These are phyloP conservation scores for Acridotheres tristis DNA, from an alignment of 2,797 vertebrate species.

Conservation along the genomic window DNA sequence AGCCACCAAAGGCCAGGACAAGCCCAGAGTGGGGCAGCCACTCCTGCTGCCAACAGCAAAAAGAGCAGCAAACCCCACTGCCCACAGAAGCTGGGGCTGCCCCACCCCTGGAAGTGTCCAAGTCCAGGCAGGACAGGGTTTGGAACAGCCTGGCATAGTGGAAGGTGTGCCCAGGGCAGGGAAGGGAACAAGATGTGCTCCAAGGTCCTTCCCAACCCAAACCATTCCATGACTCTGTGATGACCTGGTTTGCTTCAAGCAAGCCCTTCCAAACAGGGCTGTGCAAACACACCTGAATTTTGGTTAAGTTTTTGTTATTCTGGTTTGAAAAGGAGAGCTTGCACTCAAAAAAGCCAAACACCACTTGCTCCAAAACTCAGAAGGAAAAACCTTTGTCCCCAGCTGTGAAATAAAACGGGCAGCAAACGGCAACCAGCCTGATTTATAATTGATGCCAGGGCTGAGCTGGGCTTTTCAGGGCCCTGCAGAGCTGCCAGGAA, in stretches of 20 bases:
- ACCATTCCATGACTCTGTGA: accelerated
- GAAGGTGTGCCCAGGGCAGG: neutral
- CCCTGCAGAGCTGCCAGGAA: neutral
- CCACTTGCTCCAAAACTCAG: accelerated
- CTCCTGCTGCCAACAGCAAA: neutral
- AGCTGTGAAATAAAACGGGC: neutral
- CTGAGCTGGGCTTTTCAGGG: neutral
- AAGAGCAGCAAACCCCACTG: neutral
- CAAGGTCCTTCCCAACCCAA: neutral
- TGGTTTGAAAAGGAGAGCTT: neutral
- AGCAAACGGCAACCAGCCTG: neutral
- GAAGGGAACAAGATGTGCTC: accelerated
- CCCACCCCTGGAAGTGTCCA: neutral
- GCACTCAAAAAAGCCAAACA: neutral
- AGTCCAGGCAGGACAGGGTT: neutral
- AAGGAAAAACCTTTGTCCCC: neutral
- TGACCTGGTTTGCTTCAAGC: neutral
- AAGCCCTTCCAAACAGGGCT: neutral
- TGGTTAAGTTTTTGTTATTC: accelerated
- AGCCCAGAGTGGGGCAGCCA: accelerated
- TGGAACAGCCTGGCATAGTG: accelerated
- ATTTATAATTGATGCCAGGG: neutral
- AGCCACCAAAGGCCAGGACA: neutral
- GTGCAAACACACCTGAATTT: neutral
- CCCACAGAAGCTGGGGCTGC: neutral